Evolutionary conservation across 2,113 vertebrate genomes (phyloP).

Genomic region (Monarcha castaneiventris): DNA sequence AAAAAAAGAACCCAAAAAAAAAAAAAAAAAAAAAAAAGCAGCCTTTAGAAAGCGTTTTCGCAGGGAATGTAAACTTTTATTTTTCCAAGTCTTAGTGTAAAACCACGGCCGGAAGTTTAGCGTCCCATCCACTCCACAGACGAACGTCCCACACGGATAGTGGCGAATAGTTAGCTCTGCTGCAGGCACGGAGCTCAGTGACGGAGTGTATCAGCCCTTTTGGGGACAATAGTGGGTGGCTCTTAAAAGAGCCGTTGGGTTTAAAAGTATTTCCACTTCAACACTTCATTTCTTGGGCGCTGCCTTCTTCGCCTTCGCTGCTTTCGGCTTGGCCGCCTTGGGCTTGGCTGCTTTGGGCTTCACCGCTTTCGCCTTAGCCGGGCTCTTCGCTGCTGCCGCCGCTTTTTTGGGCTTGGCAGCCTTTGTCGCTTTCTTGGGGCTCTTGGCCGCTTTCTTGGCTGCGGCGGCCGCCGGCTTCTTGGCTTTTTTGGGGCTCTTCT

Average conservation of each 20-base stretch:
- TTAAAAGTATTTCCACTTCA: slow-evolving; percentile 44
- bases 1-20: too few relatives aligned
- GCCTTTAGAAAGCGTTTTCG: not conserved
- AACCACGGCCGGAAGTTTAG: not conserved
- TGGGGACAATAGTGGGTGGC: slow-evolving; percentile 42
- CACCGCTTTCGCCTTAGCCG: not conserved
- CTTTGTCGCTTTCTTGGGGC: slow-evolving; percentile 56
- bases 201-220: slow-evolving; percentile 30
- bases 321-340: not conserved
- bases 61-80: slow-evolving; percentile 27
- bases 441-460: slow-evolving; percentile 56
- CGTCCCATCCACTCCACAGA: not conserved
- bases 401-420: slow-evolving; percentile 32
- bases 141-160: not conserved
- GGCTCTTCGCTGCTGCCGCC: not conserved
- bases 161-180: not conserved
- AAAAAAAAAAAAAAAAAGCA: not conserved
- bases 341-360: not conserved
- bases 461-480: slow-evolving; percentile 35
- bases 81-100: not conserved
- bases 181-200: not conserved
- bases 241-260: slow-evolving; percentile 79
- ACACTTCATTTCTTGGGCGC: slow-evolving; percentile 41
- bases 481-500: slow-evolving; percentile 64
- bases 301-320: slow-evolving; percentile 33